These are phyloP conservation scores for Cichlasoma orientale DNA, from an alignment of 2,797 vertebrate genomes.

Conservation along the genomic window DNA sequence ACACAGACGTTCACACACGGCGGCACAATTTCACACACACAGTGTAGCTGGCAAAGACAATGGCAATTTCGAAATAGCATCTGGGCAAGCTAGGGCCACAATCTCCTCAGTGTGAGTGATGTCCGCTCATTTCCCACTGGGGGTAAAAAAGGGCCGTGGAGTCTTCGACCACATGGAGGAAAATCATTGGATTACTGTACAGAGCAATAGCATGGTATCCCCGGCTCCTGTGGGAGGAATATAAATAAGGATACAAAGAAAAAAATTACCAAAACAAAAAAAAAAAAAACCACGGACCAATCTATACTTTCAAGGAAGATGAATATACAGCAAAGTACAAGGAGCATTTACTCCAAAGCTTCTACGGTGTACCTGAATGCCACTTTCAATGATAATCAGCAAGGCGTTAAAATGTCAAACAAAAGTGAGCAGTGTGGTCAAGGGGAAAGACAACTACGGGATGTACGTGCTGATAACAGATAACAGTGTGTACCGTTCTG, in stretches of 20 bases:
- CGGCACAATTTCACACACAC: slow-evolving; percentile 23
- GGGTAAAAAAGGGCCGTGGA: slow-evolving; percentile 10
- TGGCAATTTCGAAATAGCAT: slow-evolving; percentile 72
- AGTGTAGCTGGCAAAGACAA: slow-evolving; percentile 42
- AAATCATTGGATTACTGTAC: slow-evolving; percentile 39
- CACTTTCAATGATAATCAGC: slow-evolving; percentile 35
- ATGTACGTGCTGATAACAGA: neutral
- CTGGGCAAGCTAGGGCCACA: slow-evolving; percentile 42
- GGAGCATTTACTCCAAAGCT: neutral
- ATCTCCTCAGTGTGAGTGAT: slow-evolving; percentile 62
- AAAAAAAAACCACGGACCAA: slow-evolving; percentile 31
- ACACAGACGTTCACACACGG: neutral
- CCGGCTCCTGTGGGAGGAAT: neutral
- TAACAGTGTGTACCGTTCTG: neutral
- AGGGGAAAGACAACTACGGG: slow-evolving; percentile 10
- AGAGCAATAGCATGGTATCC: slow-evolving; percentile 13
- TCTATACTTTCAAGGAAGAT: slow-evolving; percentile 26
- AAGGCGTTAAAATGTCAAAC: slow-evolving; percentile 16
- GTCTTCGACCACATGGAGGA: slow-evolving; percentile 9
- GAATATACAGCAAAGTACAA: neutral
- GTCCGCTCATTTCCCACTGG: slow-evolving; percentile 36
- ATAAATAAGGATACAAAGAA: slow-evolving; percentile 15
- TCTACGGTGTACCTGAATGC: neutral
- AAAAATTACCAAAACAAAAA: too few species aligned
- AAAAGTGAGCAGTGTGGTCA: slow-evolving; percentile 4